Conservation (phyloP, 1,140 invertebrate genomes). For the Drosophila navojoa region DNA sequence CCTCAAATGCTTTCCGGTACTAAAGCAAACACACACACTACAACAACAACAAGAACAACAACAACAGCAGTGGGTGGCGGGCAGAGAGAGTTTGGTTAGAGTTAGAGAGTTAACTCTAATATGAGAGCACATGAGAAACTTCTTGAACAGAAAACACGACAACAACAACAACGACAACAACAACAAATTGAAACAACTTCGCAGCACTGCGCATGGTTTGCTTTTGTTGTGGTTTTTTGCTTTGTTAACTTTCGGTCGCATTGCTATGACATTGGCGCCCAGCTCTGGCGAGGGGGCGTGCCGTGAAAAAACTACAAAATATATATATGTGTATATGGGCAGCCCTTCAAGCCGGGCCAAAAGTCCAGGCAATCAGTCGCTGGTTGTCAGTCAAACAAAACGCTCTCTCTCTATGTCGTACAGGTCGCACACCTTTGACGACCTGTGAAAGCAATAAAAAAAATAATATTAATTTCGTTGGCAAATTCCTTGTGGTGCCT, state of each 20-base stretch:
- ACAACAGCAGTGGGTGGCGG: background rate
- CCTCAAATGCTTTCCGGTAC: slow-evolving; percentile 72
- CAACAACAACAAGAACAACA: background rate
- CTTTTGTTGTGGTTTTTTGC: slow-evolving; percentile 79
- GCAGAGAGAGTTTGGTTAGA: background rate
- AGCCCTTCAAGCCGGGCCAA: slow-evolving; percentile 8
- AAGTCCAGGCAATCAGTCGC: slow-evolving; percentile 58
- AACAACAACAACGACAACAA: background rate
- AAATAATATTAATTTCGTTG: too few relatives aligned
- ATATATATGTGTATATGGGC: background rate
- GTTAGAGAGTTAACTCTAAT: slow-evolving; percentile 9
- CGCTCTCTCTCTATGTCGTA: slow-evolving; percentile 38
- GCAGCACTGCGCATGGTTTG: slow-evolving; percentile 73
- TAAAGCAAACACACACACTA: slow-evolving; percentile 46
- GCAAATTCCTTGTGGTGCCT: background rate
- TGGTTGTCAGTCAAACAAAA: slow-evolving; percentile 75
- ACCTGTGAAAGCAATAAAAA: background rate
- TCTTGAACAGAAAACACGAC: slow-evolving; percentile 1
- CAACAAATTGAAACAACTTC: slow-evolving; percentile 61
- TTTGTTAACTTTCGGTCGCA: slow-evolving; percentile 76
- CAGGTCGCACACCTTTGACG: slow-evolving; percentile 23
- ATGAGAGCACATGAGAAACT: slow-evolving; percentile 10
- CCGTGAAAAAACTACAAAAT: background rate
- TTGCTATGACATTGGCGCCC: slow-evolving; percentile 76
- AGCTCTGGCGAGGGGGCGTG: background rate